Conservation (phyloP, 1,140 invertebrate genomes). For the Colletes gigas region DNA sequence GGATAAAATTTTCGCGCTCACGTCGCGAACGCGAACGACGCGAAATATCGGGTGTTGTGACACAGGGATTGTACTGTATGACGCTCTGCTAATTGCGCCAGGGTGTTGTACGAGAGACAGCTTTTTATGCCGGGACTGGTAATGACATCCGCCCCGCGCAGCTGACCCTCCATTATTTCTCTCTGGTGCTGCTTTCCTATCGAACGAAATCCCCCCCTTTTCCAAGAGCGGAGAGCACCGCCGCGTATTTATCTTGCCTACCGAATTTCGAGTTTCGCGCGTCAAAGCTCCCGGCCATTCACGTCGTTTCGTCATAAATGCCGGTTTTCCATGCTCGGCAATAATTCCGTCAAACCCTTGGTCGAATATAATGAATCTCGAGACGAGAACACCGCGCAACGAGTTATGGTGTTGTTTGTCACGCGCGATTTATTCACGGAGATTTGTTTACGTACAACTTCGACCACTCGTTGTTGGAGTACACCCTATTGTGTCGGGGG, state of each 20-base stretch:
- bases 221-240: background rate
- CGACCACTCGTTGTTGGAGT: background rate
- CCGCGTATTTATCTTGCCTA: slow-evolving; percentile 41
- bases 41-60: slow-evolving; percentile 53
- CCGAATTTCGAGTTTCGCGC: slow-evolving; percentile 41
- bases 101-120: slow-evolving; percentile 54
- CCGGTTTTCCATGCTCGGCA: background rate
- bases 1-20: slow-evolving; percentile 49
- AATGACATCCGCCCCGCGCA: slow-evolving; percentile 71
- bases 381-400: background rate
- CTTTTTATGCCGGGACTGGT: slow-evolving; percentile 73
- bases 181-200: slow-evolving; percentile 59
- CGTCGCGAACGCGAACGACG: background rate
- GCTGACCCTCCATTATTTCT: slow-evolving; percentile 75
- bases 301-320: slow-evolving; percentile 11
- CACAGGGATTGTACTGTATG: slow-evolving; percentile 53
- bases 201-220: slow-evolving; percentile 49
- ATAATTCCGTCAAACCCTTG: slow-evolving; percentile 23
- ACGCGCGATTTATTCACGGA: background rate
- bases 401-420: background rate
- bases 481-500: background rate
- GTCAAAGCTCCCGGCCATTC: background rate
- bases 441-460: background rate
- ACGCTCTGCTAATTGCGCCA: slow-evolving; percentile 60
- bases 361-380: slow-evolving; percentile 20